Base-by-base conservation (phyloP, 2,888 invertebrate species). In the Lepidochrysops patricia region DNA sequence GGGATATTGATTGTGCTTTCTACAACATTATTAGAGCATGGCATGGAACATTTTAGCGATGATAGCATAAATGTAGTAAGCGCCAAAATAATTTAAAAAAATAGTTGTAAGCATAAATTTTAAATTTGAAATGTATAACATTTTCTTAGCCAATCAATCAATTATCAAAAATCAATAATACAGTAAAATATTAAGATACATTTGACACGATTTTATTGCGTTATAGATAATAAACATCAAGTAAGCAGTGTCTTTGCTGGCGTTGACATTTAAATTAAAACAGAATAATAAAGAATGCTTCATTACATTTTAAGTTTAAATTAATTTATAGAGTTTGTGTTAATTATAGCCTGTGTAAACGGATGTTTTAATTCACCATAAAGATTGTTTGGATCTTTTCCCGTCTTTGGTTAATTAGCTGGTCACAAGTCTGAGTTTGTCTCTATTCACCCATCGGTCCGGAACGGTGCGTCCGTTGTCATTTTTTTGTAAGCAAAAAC, bases 401-500 rank as follows among this genome's bases (percentile, higher is more conserved):
- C 67, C 70, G 72, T 82, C 73, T 72, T 75, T 70, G 79, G 71
- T 78, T 82, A 81, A 84, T 84, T 84, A 81, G 74, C 68, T 67
- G 69, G 72, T 72, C 71, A 68, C 65, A 63, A 72, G 70, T 71
- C 50, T 57, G 63, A 56, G 43, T 63, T n/a, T 52, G 73, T 72
- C 69, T 69, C 68, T 70, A 66, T 68, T 66, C 62, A 69, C 63
- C 62, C 72, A 75, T 34, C 71, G 73, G 71, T 76, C 71, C 77
- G 76, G 69, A 75, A 71, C 76, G 67, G 61, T 70, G 72, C 64
- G 64, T 66, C 54, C 32, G 58, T 35, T 58, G 52, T 50, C 59
- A 62, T 64, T 59, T 64, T 56, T 56, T 61, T 56, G 57, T 25
- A 48, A 9, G 34, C 35, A 50, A 25, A 26, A 35, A 54, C 15